These are phyloP conservation scores for Ifrita kowaldi DNA, from an alignment of 2,113 vertebrate genomes.

Conservation along the genomic window DNA sequence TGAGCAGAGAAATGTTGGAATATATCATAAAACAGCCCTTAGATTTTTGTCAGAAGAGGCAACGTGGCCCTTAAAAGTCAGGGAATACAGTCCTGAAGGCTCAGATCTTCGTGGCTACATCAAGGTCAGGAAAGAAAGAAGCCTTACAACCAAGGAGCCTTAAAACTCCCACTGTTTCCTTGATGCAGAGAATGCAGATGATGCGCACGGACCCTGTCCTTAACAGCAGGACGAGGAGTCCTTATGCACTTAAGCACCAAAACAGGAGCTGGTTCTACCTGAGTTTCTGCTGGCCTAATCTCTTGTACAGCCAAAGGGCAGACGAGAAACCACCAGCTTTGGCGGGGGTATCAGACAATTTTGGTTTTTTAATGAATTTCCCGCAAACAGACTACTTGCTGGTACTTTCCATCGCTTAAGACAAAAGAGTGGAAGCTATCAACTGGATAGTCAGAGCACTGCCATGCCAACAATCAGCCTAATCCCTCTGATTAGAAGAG, in stretches of 20 bases:
- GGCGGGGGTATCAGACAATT: background rate
- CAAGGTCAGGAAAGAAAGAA: background rate
- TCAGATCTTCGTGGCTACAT: background rate
- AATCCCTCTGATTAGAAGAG: background rate
- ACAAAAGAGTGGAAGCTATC: background rate
- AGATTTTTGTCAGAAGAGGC: background rate
- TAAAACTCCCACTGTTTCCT: background rate
- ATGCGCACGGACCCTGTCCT: accelerated
- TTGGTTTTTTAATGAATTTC: background rate
- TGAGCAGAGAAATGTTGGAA: background rate
- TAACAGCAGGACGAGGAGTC: background rate
- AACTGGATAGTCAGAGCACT: background rate
- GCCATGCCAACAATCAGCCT: background rate
- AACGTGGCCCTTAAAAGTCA: background rate
- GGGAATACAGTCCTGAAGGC: background rate
- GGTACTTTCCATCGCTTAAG: background rate
- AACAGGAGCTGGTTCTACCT: background rate
- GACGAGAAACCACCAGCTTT: background rate
- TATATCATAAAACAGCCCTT: background rate
- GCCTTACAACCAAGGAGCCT: background rate
- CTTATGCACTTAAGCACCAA: background rate
- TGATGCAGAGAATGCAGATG: background rate
- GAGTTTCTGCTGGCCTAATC: background rate
- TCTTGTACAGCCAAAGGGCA: background rate
- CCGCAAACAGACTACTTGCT: background rate